Base-by-base conservation (phyloP, 1,140 invertebrate genomes). In the Rhyzopertha dominica region DNA sequence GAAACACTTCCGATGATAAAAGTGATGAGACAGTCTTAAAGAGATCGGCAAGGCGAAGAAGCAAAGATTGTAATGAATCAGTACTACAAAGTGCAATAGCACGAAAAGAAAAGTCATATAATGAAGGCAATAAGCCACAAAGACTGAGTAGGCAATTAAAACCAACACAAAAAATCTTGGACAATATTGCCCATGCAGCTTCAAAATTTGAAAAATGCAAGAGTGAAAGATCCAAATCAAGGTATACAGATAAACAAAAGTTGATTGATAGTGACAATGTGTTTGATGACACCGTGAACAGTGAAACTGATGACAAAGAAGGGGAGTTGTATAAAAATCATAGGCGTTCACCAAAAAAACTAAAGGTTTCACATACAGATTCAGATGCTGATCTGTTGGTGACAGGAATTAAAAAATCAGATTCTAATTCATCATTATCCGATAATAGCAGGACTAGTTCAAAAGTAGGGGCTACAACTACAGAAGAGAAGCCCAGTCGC, bases 21-120 rank as follows among this genome's bases (percentile, higher is more conserved):
- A 40, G 37, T 9, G 37, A 45, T 9, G 22, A 34, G 19, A 41
- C 29, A 12, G 31, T 44, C 32, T 32, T 68, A 2, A 76, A 76
- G 58, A 56, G 74, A 10, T 73, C 73, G 0, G 67, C 71, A 10
- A 58, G 74, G 22, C 61, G 71, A 3, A 62, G 68, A 9, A 72
- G 65, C 28, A 75, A 71, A 51, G 73, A 75, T 30, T 66, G 54
- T 13, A 62, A 61, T 9, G 74, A 76, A 23, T 72, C 71, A 42
- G 66, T 76, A 2, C 51, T 76, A 30, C 71, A 75, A 32, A 76
- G 71, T 60, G 74, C 74, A 3, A 76, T 77, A 46, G 74, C 74
- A 3, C 65, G 75, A 13, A 77, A 76, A 51, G 73, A 76, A 48
- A 77, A 76, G 43, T 70, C 67, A 5, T 75, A 71, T 40, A 72